Evolutionary conservation across 2,888 invertebrate genomes (phyloP).

Genomic region (Brenthis hecate): DNA sequence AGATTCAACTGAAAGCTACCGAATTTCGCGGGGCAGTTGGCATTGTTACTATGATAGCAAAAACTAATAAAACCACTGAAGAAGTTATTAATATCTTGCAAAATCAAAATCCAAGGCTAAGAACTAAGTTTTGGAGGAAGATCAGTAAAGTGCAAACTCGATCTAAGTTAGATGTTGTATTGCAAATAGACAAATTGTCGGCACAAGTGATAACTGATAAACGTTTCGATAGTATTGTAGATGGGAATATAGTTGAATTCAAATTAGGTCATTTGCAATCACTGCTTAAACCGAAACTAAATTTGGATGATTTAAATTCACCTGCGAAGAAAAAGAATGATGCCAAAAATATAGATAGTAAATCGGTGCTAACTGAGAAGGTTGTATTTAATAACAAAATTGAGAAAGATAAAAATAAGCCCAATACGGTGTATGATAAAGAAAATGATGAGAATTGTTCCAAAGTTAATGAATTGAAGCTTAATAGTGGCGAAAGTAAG

Average conservation of each 20-base stretch:
- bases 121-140: slow-evolving; percentile 72
- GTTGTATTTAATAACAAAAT: not conserved
- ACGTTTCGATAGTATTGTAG: slow-evolving; percentile 59
- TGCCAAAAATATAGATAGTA: slow-evolving; percentile 20
- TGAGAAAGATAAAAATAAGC: slow-evolving; percentile 10
- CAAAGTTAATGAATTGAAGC: slow-evolving; percentile 22
- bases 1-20: slow-evolving; percentile 59
- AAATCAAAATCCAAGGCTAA: slow-evolving; percentile 62
- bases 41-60: slow-evolving; percentile 65
- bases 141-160: slow-evolving; percentile 60
- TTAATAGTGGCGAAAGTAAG: slow-evolving; percentile 30
- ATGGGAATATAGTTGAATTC: slow-evolving; percentile 54
- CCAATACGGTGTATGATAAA: slow-evolving; percentile 13
- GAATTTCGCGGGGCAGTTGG: slow-evolving; percentile 76
- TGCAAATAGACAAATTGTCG: slow-evolving; percentile 73
- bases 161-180: slow-evolving; percentile 59
- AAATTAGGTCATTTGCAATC: slow-evolving; percentile 68
- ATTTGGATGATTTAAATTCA: slow-evolving; percentile 51
- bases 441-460: slow-evolving; percentile 24
- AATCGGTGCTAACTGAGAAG: slow-evolving; percentile 15
- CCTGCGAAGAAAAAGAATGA: slow-evolving; percentile 39
- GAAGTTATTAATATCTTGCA: slow-evolving; percentile 62
- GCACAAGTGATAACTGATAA: slow-evolving; percentile 64
- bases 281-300: slow-evolving; percentile 56
- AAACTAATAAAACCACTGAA: slow-evolving; percentile 57